phyloP scores from a whole-genome alignment of 2,888 invertebrate species.

The Sialis fuliginosa region DNA sequence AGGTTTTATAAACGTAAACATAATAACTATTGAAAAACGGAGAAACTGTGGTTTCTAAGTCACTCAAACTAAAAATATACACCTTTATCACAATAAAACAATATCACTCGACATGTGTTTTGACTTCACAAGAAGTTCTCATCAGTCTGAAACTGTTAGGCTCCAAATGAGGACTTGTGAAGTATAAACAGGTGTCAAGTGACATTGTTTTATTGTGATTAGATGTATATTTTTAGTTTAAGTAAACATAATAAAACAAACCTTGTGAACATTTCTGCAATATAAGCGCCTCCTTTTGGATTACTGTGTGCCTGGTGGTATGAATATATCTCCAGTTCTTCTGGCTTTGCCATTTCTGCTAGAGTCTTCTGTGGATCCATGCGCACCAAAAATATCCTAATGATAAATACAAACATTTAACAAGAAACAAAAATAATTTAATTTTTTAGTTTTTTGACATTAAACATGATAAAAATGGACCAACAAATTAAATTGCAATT shows the following conservation, averaged over 20 bases:
- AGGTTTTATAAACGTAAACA: neutral
- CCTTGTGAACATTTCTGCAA: slow-evolving; percentile 73
- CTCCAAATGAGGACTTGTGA: no score
- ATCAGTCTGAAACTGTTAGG: no score
- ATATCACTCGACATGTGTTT: no score
- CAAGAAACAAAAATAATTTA: neutral
- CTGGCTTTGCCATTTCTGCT: slow-evolving; percentile 48
- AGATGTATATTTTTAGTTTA: no score
- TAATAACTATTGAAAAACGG: no score
- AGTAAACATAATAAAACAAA: slow-evolving; percentile 14
- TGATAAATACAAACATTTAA: neutral
- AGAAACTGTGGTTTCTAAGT: no score
- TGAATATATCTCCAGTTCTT: slow-evolving; percentile 47
- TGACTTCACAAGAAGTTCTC: no score
- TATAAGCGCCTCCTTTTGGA: slow-evolving; percentile 58
- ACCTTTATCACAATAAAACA: no score
- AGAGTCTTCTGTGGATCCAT: slow-evolving; percentile 42
- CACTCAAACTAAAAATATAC: no score
- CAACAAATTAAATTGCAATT: no score
- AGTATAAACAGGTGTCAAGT: neutral
- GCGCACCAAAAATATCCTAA: slow-evolving; percentile 56
- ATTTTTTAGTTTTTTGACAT: neutral
- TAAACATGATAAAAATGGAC: no score
- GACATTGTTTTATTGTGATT: no score
- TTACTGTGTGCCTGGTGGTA: slow-evolving; percentile 55